Base-by-base conservation (phyloP, 1,140 invertebrate genomes). In the Pseudobourletiella spinata region DNA sequence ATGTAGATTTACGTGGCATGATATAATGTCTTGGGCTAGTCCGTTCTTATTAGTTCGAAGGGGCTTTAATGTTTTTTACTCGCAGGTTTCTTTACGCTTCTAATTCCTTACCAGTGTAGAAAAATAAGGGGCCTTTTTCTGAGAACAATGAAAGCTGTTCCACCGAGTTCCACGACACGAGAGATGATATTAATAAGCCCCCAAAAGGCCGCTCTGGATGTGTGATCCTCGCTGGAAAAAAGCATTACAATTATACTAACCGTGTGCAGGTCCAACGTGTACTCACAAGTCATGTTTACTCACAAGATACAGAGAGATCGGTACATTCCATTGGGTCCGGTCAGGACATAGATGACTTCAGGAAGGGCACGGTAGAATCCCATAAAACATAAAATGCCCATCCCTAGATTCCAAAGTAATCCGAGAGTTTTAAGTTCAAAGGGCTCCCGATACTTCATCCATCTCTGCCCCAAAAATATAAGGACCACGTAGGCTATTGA, bases 391-490 rank as follows among this genome's bases (percentile, higher is more conserved):
- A 67, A 59, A 2, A 43, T 26, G 3, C 58, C 64, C 46, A 61
- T 51, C 2, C 46, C 35, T n/a, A 69, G 50, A 29, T 69, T 69
- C 67, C 67, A 69, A 16, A 59, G 3, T 15, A 54, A 18, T n/a
- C 63, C 57, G 22, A 52, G 25, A 30, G 28, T 59, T 15, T 61
- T n/a, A 0, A 69, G 48, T 6, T 69, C 43, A 30, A 54, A 69
- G n/a, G 65, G 58, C 22, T 54, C 56, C n/a, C 67, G 26, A 42
- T 64, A 58, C 70, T 88, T 84, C 96, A 99, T 99, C 71, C 87
- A 88, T 71, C 86, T 82, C 76, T 95, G 91, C 26, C 91, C 91
- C 56, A 86, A 86, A 76, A 95, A 98, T 71, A 99, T 92, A 29
- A 93, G 77, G 24, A 94, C 79, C 83, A 98, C 88, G 73, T 99